phyloP scores from a whole-genome alignment of 2,113 vertebrate genomes.

The Panurus biarmicus region DNA sequence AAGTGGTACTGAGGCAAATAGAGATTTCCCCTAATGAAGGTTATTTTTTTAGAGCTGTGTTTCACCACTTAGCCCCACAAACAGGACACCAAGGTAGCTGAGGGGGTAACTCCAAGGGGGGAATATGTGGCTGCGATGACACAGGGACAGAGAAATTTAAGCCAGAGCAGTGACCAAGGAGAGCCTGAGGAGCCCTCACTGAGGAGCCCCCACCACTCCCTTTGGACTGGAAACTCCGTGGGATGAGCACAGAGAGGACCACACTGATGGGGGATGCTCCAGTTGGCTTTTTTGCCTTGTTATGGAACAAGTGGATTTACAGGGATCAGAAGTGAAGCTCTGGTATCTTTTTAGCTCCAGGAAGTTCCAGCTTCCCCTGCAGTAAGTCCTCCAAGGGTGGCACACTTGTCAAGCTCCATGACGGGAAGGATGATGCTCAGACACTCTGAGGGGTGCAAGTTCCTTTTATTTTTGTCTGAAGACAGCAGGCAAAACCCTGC shows the following conservation, averaged over 20 bases:
- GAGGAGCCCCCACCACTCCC: neutral
- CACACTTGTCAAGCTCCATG: neutral
- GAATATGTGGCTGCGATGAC: neutral
- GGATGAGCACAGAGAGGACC: neutral
- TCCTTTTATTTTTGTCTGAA: neutral
- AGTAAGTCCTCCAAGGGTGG: neutral
- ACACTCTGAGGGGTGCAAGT: neutral
- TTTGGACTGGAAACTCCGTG: neutral
- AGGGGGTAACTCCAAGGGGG: no score
- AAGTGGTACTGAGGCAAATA: neutral
- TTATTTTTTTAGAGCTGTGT: neutral
- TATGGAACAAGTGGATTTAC: neutral
- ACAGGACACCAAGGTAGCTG: neutral
- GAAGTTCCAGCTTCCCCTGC: neutral
- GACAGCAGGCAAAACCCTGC: neutral
- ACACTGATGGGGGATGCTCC: neutral
- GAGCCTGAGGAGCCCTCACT: neutral
- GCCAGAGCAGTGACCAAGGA: neutral
- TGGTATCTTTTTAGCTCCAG: neutral
- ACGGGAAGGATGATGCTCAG: neutral
- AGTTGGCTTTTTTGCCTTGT: neutral
- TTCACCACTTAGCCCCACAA: neutral
- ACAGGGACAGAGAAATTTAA: neutral
- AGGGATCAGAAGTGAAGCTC: neutral
- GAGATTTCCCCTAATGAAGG: neutral